Base-by-base conservation (phyloP, 2,113 vertebrate genomes). In the Macaca nemestrina region DNA sequence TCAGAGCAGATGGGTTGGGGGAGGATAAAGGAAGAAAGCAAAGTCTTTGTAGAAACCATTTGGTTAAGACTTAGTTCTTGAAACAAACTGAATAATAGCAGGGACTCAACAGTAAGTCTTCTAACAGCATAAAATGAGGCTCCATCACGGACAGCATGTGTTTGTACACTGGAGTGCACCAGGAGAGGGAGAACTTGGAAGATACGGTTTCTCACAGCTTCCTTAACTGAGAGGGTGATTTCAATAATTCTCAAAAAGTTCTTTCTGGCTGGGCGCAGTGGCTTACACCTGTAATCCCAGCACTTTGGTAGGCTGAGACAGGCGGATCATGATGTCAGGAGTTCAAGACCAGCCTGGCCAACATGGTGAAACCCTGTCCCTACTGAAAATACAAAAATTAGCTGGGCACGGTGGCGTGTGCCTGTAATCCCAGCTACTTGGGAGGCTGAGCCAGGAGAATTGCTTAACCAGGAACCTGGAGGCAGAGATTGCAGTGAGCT, bases 11-110 rank as follows among this genome's bases (percentile, higher is more conserved):
- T 90, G 88, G 73, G 23, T 76, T 82, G 67, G 68, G n/a, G 50
- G 12, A 57, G 25, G 52, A 50, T 35, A 57, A 93, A 16, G n/a
- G 3, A 57, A 14, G 14, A 38, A 70, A 82, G 3, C 1, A 40
- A n/a, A n/a, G 14, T 73, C 27, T 96, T 75, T 68, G 40, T 84
- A 68, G 88, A 92, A 75, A 80, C 79, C 25, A 70, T 48, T 87
- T 93, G 78, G 8, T 73, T 93, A 59, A 67, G n/a, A 85, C 16
- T 95, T 83, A 68, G 8, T 57, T 55, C 2, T 86, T 79, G 30
- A 82, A 81, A 90, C 27, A 68, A 90, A 67, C 38, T 61, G 40
- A 94, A 81, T 27, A 81, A 35, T 27, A 75, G 5, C 0, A 35
- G 23, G 30, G 32, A 48, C 55, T 86, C 13, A 50, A 35, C 57